Evolutionary conservation across 2,113 vertebrate genomes (phyloP).

Genomic region (Nettapus auritus): DNA sequence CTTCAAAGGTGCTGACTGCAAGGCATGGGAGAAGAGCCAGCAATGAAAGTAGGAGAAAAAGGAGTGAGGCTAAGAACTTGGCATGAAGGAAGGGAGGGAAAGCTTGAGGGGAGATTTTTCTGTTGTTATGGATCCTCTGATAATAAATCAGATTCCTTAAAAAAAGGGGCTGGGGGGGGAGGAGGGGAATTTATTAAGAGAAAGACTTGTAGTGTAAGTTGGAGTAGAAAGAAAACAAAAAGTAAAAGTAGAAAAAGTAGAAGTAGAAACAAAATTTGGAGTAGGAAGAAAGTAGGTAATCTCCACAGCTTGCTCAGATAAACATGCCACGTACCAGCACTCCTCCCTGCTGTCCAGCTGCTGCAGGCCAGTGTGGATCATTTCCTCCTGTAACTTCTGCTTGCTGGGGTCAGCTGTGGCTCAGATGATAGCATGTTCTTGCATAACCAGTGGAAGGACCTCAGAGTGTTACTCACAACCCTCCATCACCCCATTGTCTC

Average conservation of each 20-base stretch:
- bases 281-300: too few species aligned
- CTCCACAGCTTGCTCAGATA: not conserved
- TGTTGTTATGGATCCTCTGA: conserved; percentile 33
- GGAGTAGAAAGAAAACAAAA: too few species aligned
- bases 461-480: not conserved
- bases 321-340: not conserved
- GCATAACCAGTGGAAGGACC: not conserved
- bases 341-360: not conserved
- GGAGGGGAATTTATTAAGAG: not conserved
- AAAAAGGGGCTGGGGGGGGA: too few species aligned
- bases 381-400: not conserved
- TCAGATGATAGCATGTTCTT: not conserved
- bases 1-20: conserved; percentile 52
- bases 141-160: conserved; percentile 17
- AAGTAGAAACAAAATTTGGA: too few species aligned
- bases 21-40: conserved; percentile 60
- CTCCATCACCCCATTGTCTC: not conserved
- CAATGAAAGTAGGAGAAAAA: not conserved
- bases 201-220: not conserved
- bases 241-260: too few species aligned
- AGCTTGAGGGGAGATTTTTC: conserved; percentile 50
- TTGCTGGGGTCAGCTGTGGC: not conserved
- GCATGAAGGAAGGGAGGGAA: not conserved
- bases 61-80: conserved; percentile 11
- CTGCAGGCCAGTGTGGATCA: not conserved